Percentiles rank a stretch among this genome's conserved stretches.
These are phyloP conservation scores for Peromyscus maniculatus DNA, from an alignment of 2,113 vertebrate genomes.

Conservation along the genomic window DNA sequence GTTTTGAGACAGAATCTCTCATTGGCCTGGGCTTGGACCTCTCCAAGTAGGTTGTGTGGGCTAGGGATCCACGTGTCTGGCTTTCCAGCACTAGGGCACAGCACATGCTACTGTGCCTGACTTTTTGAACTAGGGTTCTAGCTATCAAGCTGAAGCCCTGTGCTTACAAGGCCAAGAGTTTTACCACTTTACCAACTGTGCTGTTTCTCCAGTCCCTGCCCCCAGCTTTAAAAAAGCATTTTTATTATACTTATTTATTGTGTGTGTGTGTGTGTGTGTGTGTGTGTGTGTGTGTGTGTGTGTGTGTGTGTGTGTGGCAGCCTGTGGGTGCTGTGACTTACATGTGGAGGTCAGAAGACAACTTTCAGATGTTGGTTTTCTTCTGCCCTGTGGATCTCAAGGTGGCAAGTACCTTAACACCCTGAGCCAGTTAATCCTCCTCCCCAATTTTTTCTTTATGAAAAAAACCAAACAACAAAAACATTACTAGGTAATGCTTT, in stretches of 20 bases:
- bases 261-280: too few species aligned
- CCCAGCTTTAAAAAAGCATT: background rate
- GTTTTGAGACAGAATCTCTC: background rate
- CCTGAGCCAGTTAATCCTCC: background rate
- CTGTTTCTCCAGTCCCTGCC: background rate
- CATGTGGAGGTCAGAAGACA: background rate
- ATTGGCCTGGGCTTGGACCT: background rate
- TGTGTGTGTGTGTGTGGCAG: background rate
- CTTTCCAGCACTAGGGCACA: background rate
- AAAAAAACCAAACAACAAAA: background rate
- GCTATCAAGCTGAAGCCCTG: background rate
- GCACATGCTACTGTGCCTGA: background rate
- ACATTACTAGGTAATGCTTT: background rate
- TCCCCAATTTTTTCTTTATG: background rate
- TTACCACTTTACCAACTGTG: background rate
- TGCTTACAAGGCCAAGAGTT: background rate
- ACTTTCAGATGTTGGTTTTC: background rate
- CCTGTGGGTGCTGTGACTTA: background rate
- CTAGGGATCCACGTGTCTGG: background rate
- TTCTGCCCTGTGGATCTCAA: background rate
- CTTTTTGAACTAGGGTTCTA: background rate
- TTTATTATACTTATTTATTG: background rate
- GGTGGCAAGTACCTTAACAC: background rate
- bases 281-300: background rate
- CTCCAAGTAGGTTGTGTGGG: background rate